Conservation (phyloP, 2,888 invertebrate genomes). For the Mantis religiosa region DNA sequence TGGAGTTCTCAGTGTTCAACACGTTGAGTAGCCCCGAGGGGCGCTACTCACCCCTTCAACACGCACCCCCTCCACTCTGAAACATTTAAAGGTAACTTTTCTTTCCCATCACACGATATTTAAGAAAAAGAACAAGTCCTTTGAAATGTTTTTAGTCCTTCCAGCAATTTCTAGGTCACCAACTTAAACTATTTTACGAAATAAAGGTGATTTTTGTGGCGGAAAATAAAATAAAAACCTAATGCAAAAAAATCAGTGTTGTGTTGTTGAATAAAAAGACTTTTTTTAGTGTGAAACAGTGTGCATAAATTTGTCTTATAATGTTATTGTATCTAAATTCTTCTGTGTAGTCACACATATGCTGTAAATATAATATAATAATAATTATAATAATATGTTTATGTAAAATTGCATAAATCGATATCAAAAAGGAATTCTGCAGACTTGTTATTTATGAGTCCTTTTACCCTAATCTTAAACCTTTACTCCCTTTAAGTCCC, state of each 20-base stretch:
- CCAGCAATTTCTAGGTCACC: conserved; percentile 13
- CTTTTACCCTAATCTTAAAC: background rate
- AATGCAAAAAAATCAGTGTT: conserved; percentile 24
- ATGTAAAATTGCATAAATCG: conserved; percentile 28
- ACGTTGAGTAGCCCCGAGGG: background rate
- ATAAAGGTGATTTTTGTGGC: conserved; percentile 10
- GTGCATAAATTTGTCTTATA: conserved; percentile 19
- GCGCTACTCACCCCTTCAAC: background rate
- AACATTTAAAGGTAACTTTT: background rate
- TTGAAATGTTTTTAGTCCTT: conserved; percentile 16
- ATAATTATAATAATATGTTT: conserved; percentile 14
- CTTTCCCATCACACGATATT: conserved; percentile 8
- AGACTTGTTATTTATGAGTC: background rate
- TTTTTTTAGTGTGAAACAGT: conserved; percentile 27
- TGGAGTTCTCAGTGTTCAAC: background rate
- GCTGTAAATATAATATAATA: background rate
- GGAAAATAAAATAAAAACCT: background rate
- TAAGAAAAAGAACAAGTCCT: background rate
- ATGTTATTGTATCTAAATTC: conserved; percentile 8
- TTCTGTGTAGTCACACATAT: conserved; percentile 11
- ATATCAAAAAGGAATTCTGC: background rate
- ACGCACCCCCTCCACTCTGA: background rate
- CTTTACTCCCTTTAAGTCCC: background rate
- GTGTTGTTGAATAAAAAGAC: conserved; percentile 22
- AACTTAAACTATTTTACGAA: conserved; percentile 6